Evolutionary conservation across 2,113 vertebrate genomes (phyloP).

Genomic region (Puffinus mauretanicus): DNA sequence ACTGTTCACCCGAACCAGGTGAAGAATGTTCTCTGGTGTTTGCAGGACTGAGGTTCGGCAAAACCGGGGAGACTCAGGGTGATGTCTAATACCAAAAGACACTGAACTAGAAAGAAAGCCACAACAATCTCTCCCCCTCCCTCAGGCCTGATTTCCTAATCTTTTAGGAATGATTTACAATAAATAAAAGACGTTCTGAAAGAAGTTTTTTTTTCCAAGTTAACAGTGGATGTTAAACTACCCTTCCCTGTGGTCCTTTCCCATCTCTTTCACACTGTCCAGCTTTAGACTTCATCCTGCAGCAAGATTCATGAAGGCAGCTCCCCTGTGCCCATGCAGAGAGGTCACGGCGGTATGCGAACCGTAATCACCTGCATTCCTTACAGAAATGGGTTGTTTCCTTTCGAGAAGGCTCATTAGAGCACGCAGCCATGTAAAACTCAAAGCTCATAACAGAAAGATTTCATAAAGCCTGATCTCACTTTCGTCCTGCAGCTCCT

Average conservation of each 20-base stretch:
- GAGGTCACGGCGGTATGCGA: neutral
- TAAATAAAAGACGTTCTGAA: constrained; percentile 35
- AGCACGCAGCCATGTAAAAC: constrained; percentile 17
- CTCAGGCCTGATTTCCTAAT: constrained; percentile 34
- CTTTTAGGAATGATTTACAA: constrained; percentile 46
- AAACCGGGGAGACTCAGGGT: neutral
- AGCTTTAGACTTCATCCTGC: constrained; percentile 20
- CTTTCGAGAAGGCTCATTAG: constrained; percentile 44
- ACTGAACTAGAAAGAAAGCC: neutral
- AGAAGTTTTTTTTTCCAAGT: neutral
- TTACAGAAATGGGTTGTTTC: constrained; percentile 34
- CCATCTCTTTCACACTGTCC: constrained; percentile 13
- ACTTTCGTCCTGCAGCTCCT: neutral
- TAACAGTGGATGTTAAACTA: constrained; percentile 2
- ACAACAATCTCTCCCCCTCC: neutral
- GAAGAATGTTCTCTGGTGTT: neutral
- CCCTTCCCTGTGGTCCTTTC: constrained; percentile 7
- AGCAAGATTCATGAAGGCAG: constrained; percentile 8
- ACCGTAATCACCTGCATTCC: constrained; percentile 40
- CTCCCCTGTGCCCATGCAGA: constrained; percentile 21
- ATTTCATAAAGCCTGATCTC: neutral
- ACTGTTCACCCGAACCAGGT: neutral
- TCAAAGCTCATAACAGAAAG: neutral
- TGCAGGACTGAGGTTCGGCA: neutral
- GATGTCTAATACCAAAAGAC: neutral